These are phyloP conservation scores for Atta cephalotes DNA, from an alignment of 1,140 invertebrate species.

Conservation along the genomic window DNA sequence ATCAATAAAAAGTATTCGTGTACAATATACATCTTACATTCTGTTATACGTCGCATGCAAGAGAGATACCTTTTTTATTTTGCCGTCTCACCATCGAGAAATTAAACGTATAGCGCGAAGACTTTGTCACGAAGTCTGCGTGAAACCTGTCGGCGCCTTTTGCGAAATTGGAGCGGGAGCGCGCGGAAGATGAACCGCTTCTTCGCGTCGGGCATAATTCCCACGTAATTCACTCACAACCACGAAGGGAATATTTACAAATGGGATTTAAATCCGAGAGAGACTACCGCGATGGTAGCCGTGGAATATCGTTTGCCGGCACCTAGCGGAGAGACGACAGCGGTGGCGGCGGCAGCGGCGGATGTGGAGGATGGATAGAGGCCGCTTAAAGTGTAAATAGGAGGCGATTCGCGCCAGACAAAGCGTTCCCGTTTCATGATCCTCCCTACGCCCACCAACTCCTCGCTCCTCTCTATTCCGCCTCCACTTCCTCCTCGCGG, in stretches of 20 bases:
- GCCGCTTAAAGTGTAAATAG: slow-evolving; percentile 81
- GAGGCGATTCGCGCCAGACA: slow-evolving; percentile 77
- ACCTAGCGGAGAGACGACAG: slow-evolving; percentile 32
- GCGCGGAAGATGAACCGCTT: slow-evolving; percentile 50
- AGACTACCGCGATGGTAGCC: slow-evolving; percentile 58
- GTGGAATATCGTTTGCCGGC: slow-evolving; percentile 71
- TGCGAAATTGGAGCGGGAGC: slow-evolving; percentile 22
- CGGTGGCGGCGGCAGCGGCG: slow-evolving; percentile 1
- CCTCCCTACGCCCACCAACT: neutral
- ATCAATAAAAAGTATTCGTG: neutral
- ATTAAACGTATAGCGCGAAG: slow-evolving; percentile 6
- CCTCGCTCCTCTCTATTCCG: neutral
- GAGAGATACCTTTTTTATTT: slow-evolving; percentile 2
- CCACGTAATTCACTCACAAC: slow-evolving; percentile 63
- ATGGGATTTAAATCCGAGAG: slow-evolving; percentile 74
- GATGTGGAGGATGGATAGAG: slow-evolving; percentile 64
- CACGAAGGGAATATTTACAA: slow-evolving; percentile 57
- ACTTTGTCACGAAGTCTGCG: slow-evolving; percentile 10
- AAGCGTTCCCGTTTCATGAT: slow-evolving; percentile 67
- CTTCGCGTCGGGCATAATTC: slow-evolving; percentile 59
- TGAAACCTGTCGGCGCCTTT: neutral
- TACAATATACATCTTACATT: neutral
- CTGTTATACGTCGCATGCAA: neutral
- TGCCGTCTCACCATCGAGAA: neutral
- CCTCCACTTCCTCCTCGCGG: slow-evolving; percentile 60